phyloP scores from a whole-genome alignment of 1,140 invertebrate species.

The Sitodiplosis mosellana region DNA sequence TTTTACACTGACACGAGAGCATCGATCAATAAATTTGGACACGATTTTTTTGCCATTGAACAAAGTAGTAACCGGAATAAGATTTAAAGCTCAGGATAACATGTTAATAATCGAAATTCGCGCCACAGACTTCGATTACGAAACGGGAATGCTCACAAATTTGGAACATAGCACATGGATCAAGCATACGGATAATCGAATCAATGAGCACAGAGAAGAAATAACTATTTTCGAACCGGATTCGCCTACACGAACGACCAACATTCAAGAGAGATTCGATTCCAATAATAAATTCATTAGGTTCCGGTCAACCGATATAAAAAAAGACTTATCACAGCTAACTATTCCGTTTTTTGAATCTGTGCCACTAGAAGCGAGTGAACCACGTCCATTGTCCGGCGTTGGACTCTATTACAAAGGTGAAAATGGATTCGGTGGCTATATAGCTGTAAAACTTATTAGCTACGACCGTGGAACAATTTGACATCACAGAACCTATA shows the following conservation, averaged over 20 bases:
- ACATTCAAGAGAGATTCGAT: constrained; percentile 37
- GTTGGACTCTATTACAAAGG: constrained; percentile 60
- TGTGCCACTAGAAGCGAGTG: constrained; percentile 38
- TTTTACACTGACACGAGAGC: constrained; percentile 47
- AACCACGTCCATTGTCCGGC: constrained; percentile 29
- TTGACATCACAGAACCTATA: too few relatives aligned
- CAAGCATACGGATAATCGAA: constrained; percentile 55
- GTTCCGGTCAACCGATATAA: constrained; percentile 46
- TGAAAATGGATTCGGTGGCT: constrained; percentile 42
- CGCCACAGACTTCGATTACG: background rate
- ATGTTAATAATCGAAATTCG: constrained; percentile 42
- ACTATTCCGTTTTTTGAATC: constrained; percentile 63
- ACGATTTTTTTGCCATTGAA: background rate
- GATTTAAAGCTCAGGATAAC: constrained; percentile 47
- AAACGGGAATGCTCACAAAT: constrained; percentile 37
- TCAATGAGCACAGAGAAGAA: constrained; percentile 27
- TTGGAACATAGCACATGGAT: constrained; percentile 37
- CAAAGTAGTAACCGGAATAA: constrained; percentile 27
- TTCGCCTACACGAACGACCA: constrained; percentile 34
- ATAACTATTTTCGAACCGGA: constrained; percentile 38
- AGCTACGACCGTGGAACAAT: constrained; percentile 33
- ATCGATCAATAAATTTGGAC: constrained; percentile 19
- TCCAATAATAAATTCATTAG: constrained; percentile 47
- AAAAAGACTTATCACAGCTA: constrained; percentile 55
- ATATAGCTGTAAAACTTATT: constrained; percentile 44